phyloP scores from a whole-genome alignment of 2,113 vertebrate species.

The Chinchilla lanigera region DNA sequence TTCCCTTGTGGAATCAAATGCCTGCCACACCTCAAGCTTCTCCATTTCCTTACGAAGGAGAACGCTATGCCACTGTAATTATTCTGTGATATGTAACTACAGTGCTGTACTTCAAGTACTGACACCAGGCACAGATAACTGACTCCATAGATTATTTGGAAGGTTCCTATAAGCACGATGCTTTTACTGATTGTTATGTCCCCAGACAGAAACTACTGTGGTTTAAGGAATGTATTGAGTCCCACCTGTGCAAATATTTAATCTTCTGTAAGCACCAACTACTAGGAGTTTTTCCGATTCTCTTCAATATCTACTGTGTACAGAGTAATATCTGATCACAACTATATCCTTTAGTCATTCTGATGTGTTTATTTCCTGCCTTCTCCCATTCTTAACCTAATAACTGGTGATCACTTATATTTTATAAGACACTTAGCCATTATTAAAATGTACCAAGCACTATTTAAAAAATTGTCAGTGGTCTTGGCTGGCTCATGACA shows the following conservation, averaged over 20 bases:
- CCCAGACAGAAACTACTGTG: neutral
- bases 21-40: accelerated
- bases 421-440: neutral
- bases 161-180: neutral
- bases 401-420: neutral
- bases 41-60: too few relatives aligned
- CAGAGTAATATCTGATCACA: accelerated
- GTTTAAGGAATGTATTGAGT: neutral
- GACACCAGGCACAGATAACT: neutral
- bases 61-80: accelerated
- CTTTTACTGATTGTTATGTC: neutral
- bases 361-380: neutral
- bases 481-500: neutral
- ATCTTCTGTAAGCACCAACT: neutral
- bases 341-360: accelerated
- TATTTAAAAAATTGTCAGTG: neutral
- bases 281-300: neutral
- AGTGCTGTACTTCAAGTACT: accelerated
- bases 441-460: too few relatives aligned
- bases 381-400: neutral
- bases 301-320: neutral
- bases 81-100: accelerated
- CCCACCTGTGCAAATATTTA: neutral
- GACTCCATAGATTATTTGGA: neutral
- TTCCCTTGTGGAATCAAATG: neutral